Conservation (phyloP, 2,797 vertebrate species). For the Rhodeus uyekii region DNA sequence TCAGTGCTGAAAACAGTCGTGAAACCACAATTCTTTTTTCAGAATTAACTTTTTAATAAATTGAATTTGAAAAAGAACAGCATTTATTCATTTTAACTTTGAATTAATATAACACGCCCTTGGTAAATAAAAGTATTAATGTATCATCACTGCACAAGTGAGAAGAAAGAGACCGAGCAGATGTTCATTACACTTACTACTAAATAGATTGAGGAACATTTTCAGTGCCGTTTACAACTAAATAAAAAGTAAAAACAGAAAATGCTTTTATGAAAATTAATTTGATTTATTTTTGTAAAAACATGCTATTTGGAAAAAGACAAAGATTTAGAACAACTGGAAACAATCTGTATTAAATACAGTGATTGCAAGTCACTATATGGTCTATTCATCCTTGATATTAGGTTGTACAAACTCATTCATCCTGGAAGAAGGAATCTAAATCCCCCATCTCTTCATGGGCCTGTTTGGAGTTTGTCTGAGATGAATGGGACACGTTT, state of each 20-base stretch:
- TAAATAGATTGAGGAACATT: not conserved
- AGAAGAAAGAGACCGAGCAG: not conserved
- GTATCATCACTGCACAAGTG: not conserved
- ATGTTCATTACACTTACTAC: not conserved
- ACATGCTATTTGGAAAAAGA: not conserved
- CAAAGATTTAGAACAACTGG: not conserved
- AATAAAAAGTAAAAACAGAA: not conserved
- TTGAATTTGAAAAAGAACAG: too few species aligned
- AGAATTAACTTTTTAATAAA: too few species aligned
- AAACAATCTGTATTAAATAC: not conserved
- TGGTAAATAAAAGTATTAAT: not conserved
- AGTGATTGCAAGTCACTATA: not conserved
- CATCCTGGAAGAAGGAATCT: conserved; percentile 84
- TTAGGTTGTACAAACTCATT: conserved; percentile 29
- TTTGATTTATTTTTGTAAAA: not conserved
- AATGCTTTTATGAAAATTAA: not conserved
- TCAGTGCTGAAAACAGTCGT: not conserved
- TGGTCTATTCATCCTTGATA: not conserved
- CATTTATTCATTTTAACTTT: not conserved
- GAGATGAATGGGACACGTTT: conserved; percentile 48
- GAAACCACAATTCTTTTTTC: not conserved
- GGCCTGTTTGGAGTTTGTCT: conserved; percentile 59
- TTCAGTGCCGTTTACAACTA: not conserved
- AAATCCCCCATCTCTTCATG: conserved; percentile 77
- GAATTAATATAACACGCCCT: not conserved